phyloP scores from a whole-genome alignment of 1,140 invertebrate genomes.

The Latrodectus geometricus region DNA sequence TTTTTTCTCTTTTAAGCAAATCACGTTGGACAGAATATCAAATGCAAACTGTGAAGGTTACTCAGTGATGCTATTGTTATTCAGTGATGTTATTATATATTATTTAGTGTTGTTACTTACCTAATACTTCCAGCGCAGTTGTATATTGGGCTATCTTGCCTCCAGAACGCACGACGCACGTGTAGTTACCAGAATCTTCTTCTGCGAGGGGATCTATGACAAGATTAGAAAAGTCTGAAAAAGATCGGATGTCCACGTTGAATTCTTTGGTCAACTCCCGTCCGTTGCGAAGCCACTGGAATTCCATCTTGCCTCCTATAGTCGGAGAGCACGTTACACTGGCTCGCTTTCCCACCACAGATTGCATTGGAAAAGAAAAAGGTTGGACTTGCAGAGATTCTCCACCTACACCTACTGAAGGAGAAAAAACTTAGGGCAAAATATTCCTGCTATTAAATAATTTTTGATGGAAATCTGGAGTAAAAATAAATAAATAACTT shows the following conservation, averaged over 20 bases:
- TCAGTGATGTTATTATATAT: too few species aligned
- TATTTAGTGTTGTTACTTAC: background rate
- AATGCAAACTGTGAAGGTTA: too few species aligned
- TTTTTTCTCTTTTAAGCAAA: too few species aligned
- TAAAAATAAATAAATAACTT: too few species aligned
- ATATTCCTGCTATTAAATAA: too few species aligned
- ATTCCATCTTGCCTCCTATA: constrained; percentile 31
- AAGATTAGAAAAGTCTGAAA: constrained; percentile 20
- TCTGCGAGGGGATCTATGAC: constrained; percentile 37
- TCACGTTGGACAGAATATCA: too few species aligned
- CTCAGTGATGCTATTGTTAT: too few species aligned
- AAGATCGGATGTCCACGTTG: background rate
- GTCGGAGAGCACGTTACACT: constrained; percentile 25
- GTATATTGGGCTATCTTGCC: constrained; percentile 9
- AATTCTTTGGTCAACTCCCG: background rate
- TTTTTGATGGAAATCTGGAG: too few species aligned
- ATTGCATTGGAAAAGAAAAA: constrained; percentile 39
- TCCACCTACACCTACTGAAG: background rate
- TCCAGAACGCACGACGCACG: constrained; percentile 9
- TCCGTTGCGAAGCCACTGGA: constrained; percentile 42
- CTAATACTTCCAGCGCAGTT: constrained; percentile 3
- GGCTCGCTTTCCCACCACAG: constrained; percentile 26
- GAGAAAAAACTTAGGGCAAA: too few species aligned
- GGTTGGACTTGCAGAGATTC: constrained; percentile 25
- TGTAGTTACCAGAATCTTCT: constrained; percentile 46